Base-by-base conservation (phyloP, 2,888 invertebrate species). In the Acrocyrtus sp. region DNA sequence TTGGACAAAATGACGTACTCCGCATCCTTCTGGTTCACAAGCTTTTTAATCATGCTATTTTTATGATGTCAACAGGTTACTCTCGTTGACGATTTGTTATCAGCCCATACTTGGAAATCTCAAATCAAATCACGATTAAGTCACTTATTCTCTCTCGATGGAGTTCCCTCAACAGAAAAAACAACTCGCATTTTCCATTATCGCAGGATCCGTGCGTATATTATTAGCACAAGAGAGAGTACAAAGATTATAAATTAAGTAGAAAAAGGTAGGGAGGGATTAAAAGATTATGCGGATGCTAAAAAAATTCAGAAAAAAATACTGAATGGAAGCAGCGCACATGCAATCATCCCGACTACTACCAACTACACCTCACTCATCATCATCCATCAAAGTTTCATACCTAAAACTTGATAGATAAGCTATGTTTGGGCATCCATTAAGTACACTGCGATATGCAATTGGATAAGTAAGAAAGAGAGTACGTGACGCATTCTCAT, bases 1-100 rank as follows among this genome's bases (percentile, higher is more conserved):
- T 8, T n/a, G 34, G 34, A 26, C 17, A 34, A n/a, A 21, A 10
- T 24, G 12, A 24, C 10, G 24, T 17, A 26, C 27, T 51, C 5
- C 6, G 21, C 22, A 21, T 50, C 24, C 24, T 50, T 50, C 50
- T 45, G 17, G 8, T 51, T 29, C 34, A 48, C 21, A 48, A 29
- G 22, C 48, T 19, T 58, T 26, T 22, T 48, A 27, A 12, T 54
- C 19, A 41, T 41, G 39, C 54, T 19, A n/a, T 3, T 54, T 58
- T 22, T 47, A 61, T 56, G 50, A 56, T 63, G 60, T 72, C 72
- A 65, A 65, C 72, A 65, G 50, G 63, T 51, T 48, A 21, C 39
- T 60, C 29, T 58, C 54, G 41, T 50, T 58, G 60, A 72, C 65
- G 65, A 72, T 72, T 72, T 50, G 72, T 65, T 72, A 65, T 58